Evolutionary conservation across 2,797 vertebrate genomes (phyloP).

Genomic region (Salmo trutta): DNA sequence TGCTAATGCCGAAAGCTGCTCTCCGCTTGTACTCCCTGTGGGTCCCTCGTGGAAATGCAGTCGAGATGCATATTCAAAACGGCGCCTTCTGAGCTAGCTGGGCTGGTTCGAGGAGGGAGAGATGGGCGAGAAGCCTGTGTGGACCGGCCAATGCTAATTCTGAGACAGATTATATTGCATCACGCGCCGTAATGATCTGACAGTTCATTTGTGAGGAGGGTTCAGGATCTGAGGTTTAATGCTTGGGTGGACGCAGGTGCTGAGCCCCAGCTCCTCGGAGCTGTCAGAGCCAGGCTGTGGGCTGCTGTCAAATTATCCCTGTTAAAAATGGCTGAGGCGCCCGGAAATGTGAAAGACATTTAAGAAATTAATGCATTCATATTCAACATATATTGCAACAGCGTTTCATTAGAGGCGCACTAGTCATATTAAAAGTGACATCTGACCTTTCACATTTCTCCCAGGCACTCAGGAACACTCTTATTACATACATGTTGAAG

Average conservation of each 20-base stretch:
- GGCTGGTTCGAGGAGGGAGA: constrained; percentile 58
- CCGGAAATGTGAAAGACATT: constrained; percentile 83
- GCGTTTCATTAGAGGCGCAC: constrained; percentile 79
- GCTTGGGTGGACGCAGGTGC: constrained; percentile 92
- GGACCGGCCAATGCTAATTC: constrained; percentile 95
- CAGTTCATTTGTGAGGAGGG: constrained; percentile 98
- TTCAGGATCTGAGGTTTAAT: constrained; percentile 93
- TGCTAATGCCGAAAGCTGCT: constrained; percentile 99
- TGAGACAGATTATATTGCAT: constrained; percentile 99
- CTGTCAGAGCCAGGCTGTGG: constrained; percentile 82
- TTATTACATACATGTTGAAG: constrained; percentile 81
- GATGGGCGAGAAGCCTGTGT: constrained; percentile 73
- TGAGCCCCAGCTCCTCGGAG: constrained; percentile 78
- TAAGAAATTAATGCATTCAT: constrained; percentile 86
- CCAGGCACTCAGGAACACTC: constrained; percentile 70
- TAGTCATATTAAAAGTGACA: constrained; percentile 85
- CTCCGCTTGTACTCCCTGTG: constrained; percentile 94
- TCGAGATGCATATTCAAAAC: constrained; percentile 99
- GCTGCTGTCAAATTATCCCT: constrained; percentile 89
- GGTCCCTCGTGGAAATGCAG: constrained; percentile 91
- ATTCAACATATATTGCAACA: constrained; percentile 85
- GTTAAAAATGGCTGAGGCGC: constrained; percentile 78
- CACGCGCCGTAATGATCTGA: constrained; percentile 99
- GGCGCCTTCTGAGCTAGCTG: constrained; percentile 84
- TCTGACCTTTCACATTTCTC: constrained; percentile 83